Base-by-base conservation (phyloP, 2,113 vertebrate species). In the Dendropsophus ebraccatus region DNA sequence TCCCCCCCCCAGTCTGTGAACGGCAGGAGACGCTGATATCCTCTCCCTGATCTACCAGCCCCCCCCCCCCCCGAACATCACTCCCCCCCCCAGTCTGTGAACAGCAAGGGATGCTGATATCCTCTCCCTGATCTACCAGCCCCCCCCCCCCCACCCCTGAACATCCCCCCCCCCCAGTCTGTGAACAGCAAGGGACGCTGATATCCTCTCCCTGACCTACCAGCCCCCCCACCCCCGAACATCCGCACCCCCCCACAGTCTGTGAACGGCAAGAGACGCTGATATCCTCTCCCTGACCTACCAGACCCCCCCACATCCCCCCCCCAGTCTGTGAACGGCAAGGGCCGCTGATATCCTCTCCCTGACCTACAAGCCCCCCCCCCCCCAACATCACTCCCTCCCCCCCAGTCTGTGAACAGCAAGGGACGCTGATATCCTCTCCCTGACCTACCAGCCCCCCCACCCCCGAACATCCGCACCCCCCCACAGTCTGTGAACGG, bases 261-360 rank as follows among this genome's bases (percentile, higher is more conserved):
- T 92, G 87, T 89, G 88, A 90, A 89, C 87, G 84, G 88, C 87
- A 82, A 85, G 84, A 90, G 90, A 92, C 88, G 88, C 86, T 90
- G 90, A 90, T 91, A 91, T 89, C 88, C 87, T 89, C 83, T 86
- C 79, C 83, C 85, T 92, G 91, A 92, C 92, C 91, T 91, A 90
- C 73, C 84, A 73, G 49, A 41, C 30, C 72, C 73, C 65, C 80
- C 41, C 76, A n/a, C n/a, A n/a, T n/a, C n/a, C 32, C 30, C 1
- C 41, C n/a, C 49, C 49, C 41, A 4, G 87, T 87, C 87, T 92
- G 87, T 89, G 88, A 90, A 89, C 87, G 84, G 88, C 87, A 82
- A 85, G 84, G 91, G 90, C 91, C 88, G 88, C 86, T 90, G 90
- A 90, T 91, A 91, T 89, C 88, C 87, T 89, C 83, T 86, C 79